These are phyloP conservation scores for Hoplodrina blanda DNA, from an alignment of 2,888 invertebrate genomes.

Conservation along the genomic window DNA sequence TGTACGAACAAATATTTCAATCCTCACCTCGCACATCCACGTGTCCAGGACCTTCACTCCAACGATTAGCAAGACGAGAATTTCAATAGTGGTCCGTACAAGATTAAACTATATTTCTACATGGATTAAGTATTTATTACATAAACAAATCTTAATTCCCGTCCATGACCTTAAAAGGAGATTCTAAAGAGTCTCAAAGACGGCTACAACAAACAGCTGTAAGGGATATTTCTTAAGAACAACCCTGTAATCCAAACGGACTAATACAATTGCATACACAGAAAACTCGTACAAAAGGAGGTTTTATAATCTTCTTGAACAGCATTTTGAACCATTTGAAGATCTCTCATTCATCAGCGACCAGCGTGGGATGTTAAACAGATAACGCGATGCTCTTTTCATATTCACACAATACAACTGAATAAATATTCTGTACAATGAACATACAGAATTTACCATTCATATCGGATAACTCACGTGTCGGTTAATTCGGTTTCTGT, in stretches of 20 bases:
- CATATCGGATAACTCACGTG: constrained; percentile 33
- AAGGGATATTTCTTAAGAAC: neutral
- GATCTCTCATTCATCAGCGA: neutral
- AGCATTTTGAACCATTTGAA: neutral
- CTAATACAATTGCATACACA: neutral
- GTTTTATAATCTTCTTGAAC: neutral
- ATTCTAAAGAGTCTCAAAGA: no score
- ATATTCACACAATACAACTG: constrained; percentile 43
- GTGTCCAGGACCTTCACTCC: no score
- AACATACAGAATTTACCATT: constrained; percentile 38
- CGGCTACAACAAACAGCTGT: no score
- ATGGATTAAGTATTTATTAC: no score
- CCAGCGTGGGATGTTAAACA: constrained; percentile 11
- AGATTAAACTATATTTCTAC: no score
- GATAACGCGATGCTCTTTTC: constrained; percentile 15
- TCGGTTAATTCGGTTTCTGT: constrained; percentile 41
- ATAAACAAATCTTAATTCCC: no score
- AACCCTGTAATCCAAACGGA: neutral
- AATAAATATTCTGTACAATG: constrained; percentile 33
- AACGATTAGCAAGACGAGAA: no score
- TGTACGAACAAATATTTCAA: no score
- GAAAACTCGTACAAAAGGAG: neutral
- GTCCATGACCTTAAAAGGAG: no score
- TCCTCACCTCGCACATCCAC: no score
- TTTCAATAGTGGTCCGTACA: no score